These are phyloP conservation scores for Anodontia alba DNA, from an alignment of 2,888 invertebrate species.

Conservation along the genomic window DNA sequence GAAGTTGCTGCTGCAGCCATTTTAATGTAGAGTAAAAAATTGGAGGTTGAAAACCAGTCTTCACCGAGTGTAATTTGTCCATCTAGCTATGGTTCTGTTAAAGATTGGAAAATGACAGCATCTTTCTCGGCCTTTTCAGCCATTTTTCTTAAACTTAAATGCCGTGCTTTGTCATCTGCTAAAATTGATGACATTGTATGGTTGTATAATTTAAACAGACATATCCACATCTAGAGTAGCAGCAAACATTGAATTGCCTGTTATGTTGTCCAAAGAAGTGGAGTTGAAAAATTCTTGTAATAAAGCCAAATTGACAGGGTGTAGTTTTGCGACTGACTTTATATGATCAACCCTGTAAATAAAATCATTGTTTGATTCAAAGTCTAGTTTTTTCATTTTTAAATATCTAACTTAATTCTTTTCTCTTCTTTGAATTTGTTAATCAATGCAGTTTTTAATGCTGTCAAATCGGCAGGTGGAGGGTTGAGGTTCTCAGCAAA, in stretches of 20 bases:
- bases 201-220: constrained; percentile 31
- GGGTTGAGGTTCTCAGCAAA: neutral
- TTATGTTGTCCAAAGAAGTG: neutral
- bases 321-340: constrained; percentile 20
- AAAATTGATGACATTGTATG: constrained; percentile 24
- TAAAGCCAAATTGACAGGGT: constrained; percentile 40
- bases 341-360: constrained; percentile 6
- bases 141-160: constrained; percentile 34
- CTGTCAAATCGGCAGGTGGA: neutral
- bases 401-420: neutral
- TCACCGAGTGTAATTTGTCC: neutral
- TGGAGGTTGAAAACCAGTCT: constrained; percentile 7
- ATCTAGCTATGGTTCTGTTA: constrained; percentile 29
- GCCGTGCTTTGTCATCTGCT: constrained; percentile 25
- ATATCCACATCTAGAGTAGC: constrained; percentile 7
- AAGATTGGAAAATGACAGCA: constrained; percentile 24
- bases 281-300: constrained; percentile 38
- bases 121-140: constrained; percentile 24
- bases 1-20: constrained; percentile 11
- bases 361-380: neutral
- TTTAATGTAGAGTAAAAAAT: constrained; percentile 24
- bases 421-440: neutral
- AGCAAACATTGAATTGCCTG: constrained; percentile 23
- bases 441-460: neutral
- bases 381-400: neutral